These are phyloP conservation scores for Acheta domesticus DNA, from an alignment of 2,888 invertebrate genomes.

Conservation along the genomic window DNA sequence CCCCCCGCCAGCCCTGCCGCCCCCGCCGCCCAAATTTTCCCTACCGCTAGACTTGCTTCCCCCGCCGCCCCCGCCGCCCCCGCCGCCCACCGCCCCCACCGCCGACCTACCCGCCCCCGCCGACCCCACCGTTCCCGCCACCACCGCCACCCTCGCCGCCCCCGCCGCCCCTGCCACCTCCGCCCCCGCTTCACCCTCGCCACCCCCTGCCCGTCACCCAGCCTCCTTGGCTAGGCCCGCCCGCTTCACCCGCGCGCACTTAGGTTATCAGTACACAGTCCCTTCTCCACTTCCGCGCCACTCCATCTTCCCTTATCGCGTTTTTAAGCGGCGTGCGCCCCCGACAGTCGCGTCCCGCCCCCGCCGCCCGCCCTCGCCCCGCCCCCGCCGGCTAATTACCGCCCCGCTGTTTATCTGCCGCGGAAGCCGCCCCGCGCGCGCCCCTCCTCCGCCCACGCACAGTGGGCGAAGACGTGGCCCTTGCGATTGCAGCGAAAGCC, in stretches of 20 bases:
- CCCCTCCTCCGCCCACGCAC: not conserved
- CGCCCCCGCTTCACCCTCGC: not conserved
- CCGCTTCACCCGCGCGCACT: not conserved
- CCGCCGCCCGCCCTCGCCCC: not conserved
- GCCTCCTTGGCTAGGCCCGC: not conserved
- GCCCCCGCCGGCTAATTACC: not conserved
- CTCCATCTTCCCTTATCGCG: conserved; percentile 18
- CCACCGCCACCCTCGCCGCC: not conserved
- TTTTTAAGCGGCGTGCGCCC: conserved; percentile 7
- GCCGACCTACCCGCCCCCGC: too few relatives aligned
- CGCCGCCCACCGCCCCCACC: too few relatives aligned
- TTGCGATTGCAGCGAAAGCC: too few relatives aligned
- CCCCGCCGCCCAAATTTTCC: too few relatives aligned
- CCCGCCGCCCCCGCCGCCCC: too few relatives aligned
- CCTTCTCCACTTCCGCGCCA: not conserved
- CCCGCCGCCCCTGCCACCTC: not conserved
- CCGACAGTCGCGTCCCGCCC: not conserved
- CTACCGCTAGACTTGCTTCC: too few relatives aligned
- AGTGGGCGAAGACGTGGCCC: too few relatives aligned
- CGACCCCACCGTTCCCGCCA: too few relatives aligned
- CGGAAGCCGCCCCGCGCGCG: not conserved
- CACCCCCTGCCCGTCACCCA: too few relatives aligned
- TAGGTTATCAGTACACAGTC: conserved; percentile 18
- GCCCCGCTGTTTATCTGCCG: not conserved
- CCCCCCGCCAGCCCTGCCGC: too few relatives aligned